Conservation (phyloP, 37 sponge, comb jelly and placozoan genomes). For the Chondrilla cf. caribensis region DNA sequence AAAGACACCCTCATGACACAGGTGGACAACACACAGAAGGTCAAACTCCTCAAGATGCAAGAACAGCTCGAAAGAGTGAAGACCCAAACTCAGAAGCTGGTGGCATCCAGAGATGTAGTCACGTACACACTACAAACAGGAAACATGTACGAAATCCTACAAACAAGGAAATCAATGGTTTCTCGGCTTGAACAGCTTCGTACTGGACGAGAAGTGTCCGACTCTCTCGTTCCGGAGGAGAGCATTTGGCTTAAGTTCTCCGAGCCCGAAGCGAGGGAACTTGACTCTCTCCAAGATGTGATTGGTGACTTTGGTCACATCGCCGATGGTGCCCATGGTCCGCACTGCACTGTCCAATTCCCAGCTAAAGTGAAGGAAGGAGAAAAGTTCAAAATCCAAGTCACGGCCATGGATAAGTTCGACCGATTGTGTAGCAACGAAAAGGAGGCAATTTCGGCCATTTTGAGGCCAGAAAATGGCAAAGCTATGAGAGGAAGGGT, state of each 20-base stretch:
- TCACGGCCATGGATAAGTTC: conserved; percentile 13
- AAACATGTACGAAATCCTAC: conserved; percentile 3
- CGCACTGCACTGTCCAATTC: conserved; percentile 12
- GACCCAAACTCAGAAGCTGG: conserved; percentile 5
- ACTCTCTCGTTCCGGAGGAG: background rate
- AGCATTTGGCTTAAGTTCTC: conserved; percentile 24
- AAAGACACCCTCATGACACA: conserved; percentile 2
- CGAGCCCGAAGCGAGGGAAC: conserved; percentile 10
- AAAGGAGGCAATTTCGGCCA: background rate
- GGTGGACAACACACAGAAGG: background rate
- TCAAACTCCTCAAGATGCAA: background rate
- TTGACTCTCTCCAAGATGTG: conserved; percentile 21
- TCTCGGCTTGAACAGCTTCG: background rate
- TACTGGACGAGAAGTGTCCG: background rate
- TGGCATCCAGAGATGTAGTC: background rate
- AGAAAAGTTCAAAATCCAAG: conserved; percentile 19
- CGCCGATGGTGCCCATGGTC: conserved; percentile 15
- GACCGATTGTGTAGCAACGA: conserved; percentile 12
- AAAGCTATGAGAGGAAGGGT: background rate
- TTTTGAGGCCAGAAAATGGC: background rate
- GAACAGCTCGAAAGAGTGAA: conserved; percentile 16
- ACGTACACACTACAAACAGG: conserved; percentile 9
- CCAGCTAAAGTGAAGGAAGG: conserved; percentile 15
- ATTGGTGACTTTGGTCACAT: conserved; percentile 26
- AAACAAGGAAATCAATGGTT: background rate